Base-by-base conservation (phyloP, 2,888 invertebrate genomes). In the Flexamia atlantica region DNA sequence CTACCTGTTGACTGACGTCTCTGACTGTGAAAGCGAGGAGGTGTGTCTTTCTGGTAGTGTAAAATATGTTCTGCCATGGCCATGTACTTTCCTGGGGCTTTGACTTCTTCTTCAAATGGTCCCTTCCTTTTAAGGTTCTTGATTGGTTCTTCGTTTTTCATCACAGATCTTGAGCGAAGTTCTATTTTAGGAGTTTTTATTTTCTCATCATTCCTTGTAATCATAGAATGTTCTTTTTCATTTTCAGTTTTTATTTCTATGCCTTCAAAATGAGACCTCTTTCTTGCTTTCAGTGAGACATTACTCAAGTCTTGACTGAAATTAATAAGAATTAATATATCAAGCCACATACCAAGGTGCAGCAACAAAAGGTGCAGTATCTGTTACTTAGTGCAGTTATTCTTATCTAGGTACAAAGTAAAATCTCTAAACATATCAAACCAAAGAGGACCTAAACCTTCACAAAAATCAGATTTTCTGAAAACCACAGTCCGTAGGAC, bases 21-120 rank as follows among this genome's bases (percentile, higher is more conserved):
- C 17, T 89, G 88, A 10, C 32, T 79, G 82, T 89, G 89, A 86
- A 93, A 94, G 36, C 94, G 90, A 14, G 92, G 92, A 4, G 94
- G 94, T 5, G 93, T 94, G 87, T 92, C 92, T 84, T 90, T 91
- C 86, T 93, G 92, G 88, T 91, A 93, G 85, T 92, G 92, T 85
- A 91, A 91, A 82, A 93, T 90, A 81, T 91, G 91, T 88, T 94
- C 93, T 9, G 93, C 93, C 91, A 93, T 90, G 0, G 93, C 92
- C n/a, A 92, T 91, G 88, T 92, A 94, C 87, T 91, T 92, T 79
- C 79, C 72, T 28, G 83, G 70, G 57, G 83, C 46, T 53, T 70
- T 68, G 46, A 23, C 17, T 64, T 84, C 72, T 32, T 72, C 60
- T 50, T 46, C 50, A 68, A 30, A 80, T 23, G 85, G 74, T 60